Base-by-base conservation (phyloP, 1,140 invertebrate genomes). In the Proales similis region DNA sequence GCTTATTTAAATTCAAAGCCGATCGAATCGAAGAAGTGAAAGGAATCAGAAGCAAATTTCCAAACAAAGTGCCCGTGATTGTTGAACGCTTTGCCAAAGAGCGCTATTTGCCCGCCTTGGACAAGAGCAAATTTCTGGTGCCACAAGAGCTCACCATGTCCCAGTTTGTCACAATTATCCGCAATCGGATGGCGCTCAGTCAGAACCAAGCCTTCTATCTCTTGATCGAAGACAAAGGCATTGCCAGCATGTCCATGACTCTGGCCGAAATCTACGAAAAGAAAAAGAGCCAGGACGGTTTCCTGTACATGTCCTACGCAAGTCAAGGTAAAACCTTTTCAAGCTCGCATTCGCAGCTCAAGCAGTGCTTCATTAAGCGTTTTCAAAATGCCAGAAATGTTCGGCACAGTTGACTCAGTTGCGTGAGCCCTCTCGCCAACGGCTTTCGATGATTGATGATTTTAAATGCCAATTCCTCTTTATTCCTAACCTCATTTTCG, bases 271-370 rank as follows among this genome's bases (percentile, higher is more conserved):
- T 87, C 0, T 88, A 90, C 74, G 79, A 82, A 26, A 79, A 82
- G 51, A 82, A 86, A 68, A 81, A 81, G 48, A 83, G 85, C 68
- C 81, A 82, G 39, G 86, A 89, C 73, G 87, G 86, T 3, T 89
- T 88, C 69, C 79, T 90, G 0, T 88, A 88, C 68, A 81, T 89
- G 66, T 86, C 86, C 1, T 90, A 88, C 71, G 86, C 86, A 1
- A 87, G 85, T 19, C 86, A 89, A 76, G 86, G 51, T 57, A 53
- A 36, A 36, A 36, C 14, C 42, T 19, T 36, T 14, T 9, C 33
- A 36, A 36, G n/a, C n/a, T n/a, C n/a, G n/a, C n/a, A n/a, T n/a
- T n/a, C n/a, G n/a, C n/a, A n/a, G n/a, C n/a, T n/a, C n/a, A n/a
- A n/a, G n/a, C n/a, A n/a, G n/a, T n/a, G n/a, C n/a, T n/a, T n/a